Conservation (phyloP, 2,888 invertebrate species). For the Aradus depressus region DNA sequence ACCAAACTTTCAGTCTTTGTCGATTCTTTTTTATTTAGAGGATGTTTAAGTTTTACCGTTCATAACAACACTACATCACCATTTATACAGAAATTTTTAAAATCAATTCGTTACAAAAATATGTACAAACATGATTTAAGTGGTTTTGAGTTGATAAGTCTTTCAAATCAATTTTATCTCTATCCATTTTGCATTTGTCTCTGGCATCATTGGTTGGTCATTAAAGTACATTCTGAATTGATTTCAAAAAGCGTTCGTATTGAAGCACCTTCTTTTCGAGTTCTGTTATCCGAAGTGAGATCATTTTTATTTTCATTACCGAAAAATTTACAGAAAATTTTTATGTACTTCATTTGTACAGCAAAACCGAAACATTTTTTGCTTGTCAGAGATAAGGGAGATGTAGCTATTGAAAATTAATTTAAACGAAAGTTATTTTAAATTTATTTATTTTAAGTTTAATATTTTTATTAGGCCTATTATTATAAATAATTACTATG, state of each 20-base stretch:
- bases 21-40: background rate
- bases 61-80: background rate
- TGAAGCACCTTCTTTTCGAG: background rate
- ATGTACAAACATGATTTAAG: background rate
- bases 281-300: slow-evolving; percentile 3
- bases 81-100: background rate
- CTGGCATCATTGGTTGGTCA: slow-evolving; percentile 20
- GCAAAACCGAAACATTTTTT: slow-evolving; percentile 20
- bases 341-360: slow-evolving; percentile 19
- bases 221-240: no score
- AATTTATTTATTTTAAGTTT: no score
- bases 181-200: slow-evolving; percentile 24
- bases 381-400: no score
- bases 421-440: no score
- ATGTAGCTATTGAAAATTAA: no score
- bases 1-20: background rate
- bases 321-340: slow-evolving; percentile 11
- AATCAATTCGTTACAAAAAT: no score
- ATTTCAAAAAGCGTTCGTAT: no score
- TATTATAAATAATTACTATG: no score
- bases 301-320: slow-evolving; percentile 10
- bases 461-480: no score
- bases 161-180: slow-evolving; percentile 4
- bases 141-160: background rate
- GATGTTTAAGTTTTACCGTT: background rate